Evolutionary conservation across 1,140 invertebrate genomes (phyloP), one percentile per base, ranked within the genome.

Genomic region (Pemphigus obesinymphae): DNA sequence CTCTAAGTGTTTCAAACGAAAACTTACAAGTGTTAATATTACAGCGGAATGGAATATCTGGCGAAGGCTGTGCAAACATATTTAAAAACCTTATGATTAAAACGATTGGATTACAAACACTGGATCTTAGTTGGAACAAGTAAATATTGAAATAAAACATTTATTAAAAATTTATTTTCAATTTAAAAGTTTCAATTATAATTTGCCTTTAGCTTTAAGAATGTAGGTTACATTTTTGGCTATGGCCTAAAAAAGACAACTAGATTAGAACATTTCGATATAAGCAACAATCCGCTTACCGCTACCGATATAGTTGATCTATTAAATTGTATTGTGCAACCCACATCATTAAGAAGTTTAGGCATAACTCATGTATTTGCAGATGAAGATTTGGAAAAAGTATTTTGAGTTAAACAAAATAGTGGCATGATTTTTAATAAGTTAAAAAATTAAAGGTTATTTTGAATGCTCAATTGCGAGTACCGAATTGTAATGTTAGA

Each of bases 81-180:
- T 45, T 80, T 31, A 80, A n/a, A 63, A 43, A 43, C 3, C 34
- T 80, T 10, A 61, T 80, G n/a, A 13, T 63, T 17, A 63, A n/a
- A n/a, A 43, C 76, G 3, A 34, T 63, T 20, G 26, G 7, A 0
- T 45, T 80, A 8, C 61, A 31, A 80, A n/a, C 29, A 31, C 45
- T 80, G 55, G 76, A 80, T 61, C 48, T 80, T 6, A 61, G 76
- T 45, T 61, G 55, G 55, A 80, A 80, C 17, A 61, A 80, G 76
- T 80, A 31, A 72, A 37, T 37, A 34, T 66, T 4, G 20, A 66
- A 66, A 23, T 37, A 70, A 45, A 23, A 70, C 17, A 66, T 13
- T 31, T 29, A 26, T 72, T n/a, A 34, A 50, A 73, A 73, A 50
- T 11, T 29, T 7, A 3, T 26, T 61, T 23, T 3, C n/a, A 45